Evolutionary conservation across 2,888 invertebrate genomes (phyloP), one percentile per base, ranked within the genome.

Genomic region (Actias luna): DNA sequence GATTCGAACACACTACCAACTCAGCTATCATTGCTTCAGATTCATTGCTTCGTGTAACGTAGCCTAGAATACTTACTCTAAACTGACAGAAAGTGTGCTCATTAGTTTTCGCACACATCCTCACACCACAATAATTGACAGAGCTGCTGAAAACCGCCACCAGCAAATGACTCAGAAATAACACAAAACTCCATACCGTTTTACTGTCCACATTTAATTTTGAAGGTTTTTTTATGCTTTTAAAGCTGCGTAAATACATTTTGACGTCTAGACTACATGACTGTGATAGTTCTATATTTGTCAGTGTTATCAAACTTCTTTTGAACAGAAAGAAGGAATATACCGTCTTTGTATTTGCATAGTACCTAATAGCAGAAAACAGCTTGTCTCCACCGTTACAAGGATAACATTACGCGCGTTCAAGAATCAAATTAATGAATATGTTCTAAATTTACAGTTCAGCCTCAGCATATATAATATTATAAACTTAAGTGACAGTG

Each of bases 31-130:
- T n/a, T 39, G n/a, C n/a, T n/a, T n/a, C n/a, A n/a, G n/a, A n/a
- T n/a, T n/a, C n/a, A n/a, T n/a, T n/a, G n/a, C n/a, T n/a, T n/a
- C n/a, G n/a, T n/a, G n/a, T n/a, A n/a, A n/a, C n/a, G n/a, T n/a
- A 2, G n/a, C 7, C 27, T 31, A 39, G 16, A 8, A 62, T 22
- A 83, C 88, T 83, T 64, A 90, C 91, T 59, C 77, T 68, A 67
- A 76, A 91, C 69, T 80, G 81, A 65, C 92, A 92, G 66, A 89
- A 84, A 0, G 90, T 91, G 64, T 92, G 92, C 0, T 73, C 67
- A 50, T 88, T 73, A 1, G 82, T 79, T 60, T 81, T 75, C 0
- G 71, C 83, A 65, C 92, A 92, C 88, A 92, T 85, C 64, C 76
- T 83, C 0, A 88, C 74, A 0, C 88, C 86, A 64, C 92, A 92